Conservation (phyloP, 2,888 invertebrate species). For the Polietes domitor region DNA sequence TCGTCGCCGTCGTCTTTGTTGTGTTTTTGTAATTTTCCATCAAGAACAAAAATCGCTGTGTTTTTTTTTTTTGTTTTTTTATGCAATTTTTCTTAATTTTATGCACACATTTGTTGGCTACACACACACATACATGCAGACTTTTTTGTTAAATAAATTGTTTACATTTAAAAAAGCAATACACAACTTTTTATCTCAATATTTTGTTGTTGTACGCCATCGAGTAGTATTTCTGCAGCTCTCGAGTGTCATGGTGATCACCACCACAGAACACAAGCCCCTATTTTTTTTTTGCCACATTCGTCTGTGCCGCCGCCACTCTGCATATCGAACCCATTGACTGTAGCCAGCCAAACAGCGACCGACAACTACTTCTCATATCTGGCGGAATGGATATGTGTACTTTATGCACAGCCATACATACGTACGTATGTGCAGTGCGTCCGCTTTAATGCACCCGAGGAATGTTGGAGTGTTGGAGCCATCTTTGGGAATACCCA, state of each 20-base stretch:
- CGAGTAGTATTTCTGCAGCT: not conserved
- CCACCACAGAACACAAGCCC: conserved; percentile 23
- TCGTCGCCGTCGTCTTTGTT: conserved; percentile 51
- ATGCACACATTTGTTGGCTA: conserved; percentile 22
- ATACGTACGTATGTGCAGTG: not conserved
- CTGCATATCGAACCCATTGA: conserved; percentile 24
- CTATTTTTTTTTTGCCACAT: conserved; percentile 32
- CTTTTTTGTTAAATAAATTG: conserved; percentile 58
- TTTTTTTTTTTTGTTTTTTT: conserved; percentile 18
- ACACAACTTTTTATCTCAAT: conserved; percentile 57
- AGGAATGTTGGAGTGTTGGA: no score
- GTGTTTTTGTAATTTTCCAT: conserved; percentile 61
- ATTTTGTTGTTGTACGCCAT: not conserved
- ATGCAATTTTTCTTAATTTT: conserved; percentile 35
- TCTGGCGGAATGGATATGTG: not conserved
- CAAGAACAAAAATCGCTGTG: conserved; percentile 26
- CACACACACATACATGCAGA: conserved; percentile 21
- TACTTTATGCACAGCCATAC: not conserved
- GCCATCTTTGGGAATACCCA: no score
- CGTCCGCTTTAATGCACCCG: conserved; percentile 8
- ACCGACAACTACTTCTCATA: conserved; percentile 13
- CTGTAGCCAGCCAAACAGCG: not conserved
- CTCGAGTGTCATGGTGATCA: conserved; percentile 20
- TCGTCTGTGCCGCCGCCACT: conserved; percentile 3
- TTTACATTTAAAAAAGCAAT: conserved; percentile 52